A percentile compares a stretch with the other conserved stretches of the same genome.
These are phyloP conservation scores for Serranus cabrilla DNA, from an alignment of 2,797 vertebrate genomes.

Conservation along the genomic window DNA sequence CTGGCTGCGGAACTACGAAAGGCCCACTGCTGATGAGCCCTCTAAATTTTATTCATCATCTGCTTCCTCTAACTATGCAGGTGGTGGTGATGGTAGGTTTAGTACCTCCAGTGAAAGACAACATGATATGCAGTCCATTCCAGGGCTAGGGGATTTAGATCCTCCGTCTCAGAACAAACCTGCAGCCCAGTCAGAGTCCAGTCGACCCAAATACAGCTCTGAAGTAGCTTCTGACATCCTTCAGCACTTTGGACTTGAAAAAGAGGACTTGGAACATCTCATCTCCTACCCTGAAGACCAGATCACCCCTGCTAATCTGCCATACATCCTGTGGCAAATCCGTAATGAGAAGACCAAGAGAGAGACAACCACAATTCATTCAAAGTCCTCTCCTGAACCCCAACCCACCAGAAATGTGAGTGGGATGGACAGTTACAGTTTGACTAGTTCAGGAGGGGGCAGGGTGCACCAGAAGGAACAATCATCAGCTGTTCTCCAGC, in stretches of 20 bases:
- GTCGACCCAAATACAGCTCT: constrained; percentile 87
- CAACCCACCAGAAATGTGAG: constrained; percentile 6
- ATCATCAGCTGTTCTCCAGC: constrained; percentile 74
- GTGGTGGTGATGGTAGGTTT: constrained; percentile 19
- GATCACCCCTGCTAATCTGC: constrained; percentile 94
- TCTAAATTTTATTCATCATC: constrained; percentile 39
- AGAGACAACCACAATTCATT: constrained; percentile 30
- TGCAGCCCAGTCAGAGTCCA: constrained; percentile 39
- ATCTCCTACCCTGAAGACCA: constrained; percentile 95
- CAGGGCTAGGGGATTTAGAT: constrained; percentile 58
- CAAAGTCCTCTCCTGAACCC: constrained; percentile 34
- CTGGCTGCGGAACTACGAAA: constrained; percentile 51
- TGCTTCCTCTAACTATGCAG: constrained; percentile 46
- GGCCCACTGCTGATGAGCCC: not conserved
- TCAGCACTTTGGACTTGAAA: constrained; percentile 93
- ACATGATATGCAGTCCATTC: constrained; percentile 38
- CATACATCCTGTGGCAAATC: constrained; percentile 93
- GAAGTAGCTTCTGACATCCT: constrained; percentile 94
- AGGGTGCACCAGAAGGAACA: not conserved
- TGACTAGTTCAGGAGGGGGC: constrained; percentile 23
- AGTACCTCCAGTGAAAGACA: constrained; percentile 29
- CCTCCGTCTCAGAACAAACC: constrained; percentile 1
- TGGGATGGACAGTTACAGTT: constrained; percentile 48
- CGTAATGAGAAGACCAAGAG: constrained; percentile 89
- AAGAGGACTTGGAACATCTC: constrained; percentile 94